phyloP scores from a whole-genome alignment of 2,797 vertebrate genomes.

The Notolabrus celidotus region DNA sequence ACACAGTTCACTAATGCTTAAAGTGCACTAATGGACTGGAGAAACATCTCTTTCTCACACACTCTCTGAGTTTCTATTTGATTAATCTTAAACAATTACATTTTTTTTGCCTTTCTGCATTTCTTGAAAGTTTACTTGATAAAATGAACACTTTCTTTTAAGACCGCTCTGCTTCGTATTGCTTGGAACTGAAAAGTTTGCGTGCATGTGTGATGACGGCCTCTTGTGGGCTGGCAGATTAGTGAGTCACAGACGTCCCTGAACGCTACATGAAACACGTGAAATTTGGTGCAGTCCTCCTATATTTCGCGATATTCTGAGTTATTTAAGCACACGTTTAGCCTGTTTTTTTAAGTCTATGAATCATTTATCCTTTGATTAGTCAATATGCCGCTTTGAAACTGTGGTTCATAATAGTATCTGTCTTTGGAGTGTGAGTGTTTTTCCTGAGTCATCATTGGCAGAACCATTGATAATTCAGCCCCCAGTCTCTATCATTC shows the following conservation, averaged over 20 bases:
- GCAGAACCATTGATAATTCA: constrained; percentile 25
- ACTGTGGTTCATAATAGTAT: constrained; percentile 29
- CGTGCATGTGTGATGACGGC: constrained; percentile 13
- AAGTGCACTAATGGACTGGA: constrained; percentile 76
- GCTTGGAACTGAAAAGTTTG: constrained; percentile 21
- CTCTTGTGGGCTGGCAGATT: constrained; percentile 38
- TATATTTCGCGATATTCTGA: constrained; percentile 3
- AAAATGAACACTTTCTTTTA: constrained; percentile 38
- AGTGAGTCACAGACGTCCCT: constrained; percentile 37
- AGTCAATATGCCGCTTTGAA: constrained; percentile 17
- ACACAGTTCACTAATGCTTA: constrained; percentile 56
- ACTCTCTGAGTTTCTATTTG: constrained; percentile 59
- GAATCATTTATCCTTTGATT: constrained; percentile 39
- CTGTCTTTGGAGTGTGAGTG: constrained; percentile 11
- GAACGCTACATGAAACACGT: constrained; percentile 28
- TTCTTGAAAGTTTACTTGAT: constrained; percentile 44
- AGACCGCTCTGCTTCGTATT: constrained; percentile 30
- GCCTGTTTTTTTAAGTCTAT: not conserved
- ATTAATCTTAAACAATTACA: constrained; percentile 70
- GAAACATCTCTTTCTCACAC: constrained; percentile 57
- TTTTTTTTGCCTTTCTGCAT: constrained; percentile 56
- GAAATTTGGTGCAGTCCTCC: not conserved
- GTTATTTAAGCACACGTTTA: constrained; percentile 13
- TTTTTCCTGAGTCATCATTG: constrained; percentile 43
- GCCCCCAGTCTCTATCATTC: constrained; percentile 39